Base-by-base conservation (phyloP, 2,888 invertebrate genomes). In the Drosophila parthenogenetica region DNA sequence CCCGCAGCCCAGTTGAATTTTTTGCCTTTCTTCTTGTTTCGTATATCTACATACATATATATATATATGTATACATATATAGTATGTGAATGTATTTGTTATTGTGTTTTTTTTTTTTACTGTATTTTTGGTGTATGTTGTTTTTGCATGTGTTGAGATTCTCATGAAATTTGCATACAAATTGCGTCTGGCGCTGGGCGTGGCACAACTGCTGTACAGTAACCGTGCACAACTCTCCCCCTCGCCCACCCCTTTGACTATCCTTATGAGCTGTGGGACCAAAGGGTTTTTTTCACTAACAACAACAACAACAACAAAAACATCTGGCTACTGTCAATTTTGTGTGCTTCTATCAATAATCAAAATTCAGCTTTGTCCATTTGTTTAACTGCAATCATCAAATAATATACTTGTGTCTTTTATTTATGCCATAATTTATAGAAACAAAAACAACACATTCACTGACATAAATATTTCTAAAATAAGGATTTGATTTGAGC, bases 151-250 rank as follows among this genome's bases (percentile, higher is more conserved):
- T 89, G 89, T 89, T 85, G 83, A 81, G 81, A 82, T 85, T 87
- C 89, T 80, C 90, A 89, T 88, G 84, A 87, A 90, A 90, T 90
- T 90, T 91, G 91, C 91, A 90, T 90, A 90, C 91, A 90, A 90
- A 90, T 90, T 90, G 90, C 90, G 90, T 90, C 90, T 90, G 82
- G 69, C 69, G 69, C 80, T 80, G 77, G 64, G 66, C 66, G 73
- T 59, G 69, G 58, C 68, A 71, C 51, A 71, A 77, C 62, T 53
- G 61, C 49, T 69, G 73, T 69, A 57, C 64, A 54, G 58, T 50
- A 67, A 53, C 58, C 25, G 51, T 50, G 46, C 40, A 40, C 32
- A 65, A 53, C 42, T 29, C 57, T 58, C 35, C 40, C 13, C n/a
- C 40, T 32, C 40, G 14, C 25, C 16, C 13, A 4, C 11, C 29